Percentiles rank a stretch among this genome's conserved stretches.
Conservation (phyloP, 2,113 vertebrate genomes). For the Cichladusa arquata region DNA sequence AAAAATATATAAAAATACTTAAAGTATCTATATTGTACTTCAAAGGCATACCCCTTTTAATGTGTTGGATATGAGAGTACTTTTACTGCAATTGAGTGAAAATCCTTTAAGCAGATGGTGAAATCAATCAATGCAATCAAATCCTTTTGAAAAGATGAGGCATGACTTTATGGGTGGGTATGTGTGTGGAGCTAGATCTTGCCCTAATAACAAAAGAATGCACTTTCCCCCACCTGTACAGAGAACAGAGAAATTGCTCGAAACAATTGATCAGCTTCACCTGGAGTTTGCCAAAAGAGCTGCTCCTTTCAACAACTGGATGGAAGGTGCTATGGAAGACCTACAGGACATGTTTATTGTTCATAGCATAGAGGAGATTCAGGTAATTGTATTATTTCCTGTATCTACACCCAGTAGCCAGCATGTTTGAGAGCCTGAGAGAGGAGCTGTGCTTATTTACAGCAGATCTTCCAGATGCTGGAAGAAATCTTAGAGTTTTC, state of each 20-base stretch:
- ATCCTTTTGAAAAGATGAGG: neutral
- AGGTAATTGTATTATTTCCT: slow-evolving; percentile 75
- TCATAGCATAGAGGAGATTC: slow-evolving; percentile 92
- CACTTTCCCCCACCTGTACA: slow-evolving; percentile 33
- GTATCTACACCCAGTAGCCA: neutral
- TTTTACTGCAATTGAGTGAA: neutral
- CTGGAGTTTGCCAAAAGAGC: slow-evolving; percentile 83
- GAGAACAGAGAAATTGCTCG: slow-evolving; percentile 81
- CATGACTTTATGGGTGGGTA: neutral
- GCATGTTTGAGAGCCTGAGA: neutral
- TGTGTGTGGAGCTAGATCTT: neutral
- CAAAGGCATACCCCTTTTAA: neutral
- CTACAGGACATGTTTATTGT: slow-evolving; percentile 93
- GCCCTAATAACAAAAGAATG: neutral
- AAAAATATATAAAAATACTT: neutral
- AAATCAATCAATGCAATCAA: neutral
- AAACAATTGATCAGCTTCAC: slow-evolving; percentile 83
- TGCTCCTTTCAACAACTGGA: slow-evolving; percentile 85
- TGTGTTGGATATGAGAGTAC: neutral
- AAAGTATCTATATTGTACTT: neutral
- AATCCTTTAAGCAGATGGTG: neutral
- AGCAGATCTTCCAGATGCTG: neutral
- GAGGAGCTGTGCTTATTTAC: neutral
- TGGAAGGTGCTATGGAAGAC: slow-evolving; percentile 89
- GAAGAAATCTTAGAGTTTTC: neutral